Percentiles rank a stretch among this genome's conserved stretches.
phyloP scores from a whole-genome alignment of 1,140 invertebrate species.

The Plectus sambesii region DNA sequence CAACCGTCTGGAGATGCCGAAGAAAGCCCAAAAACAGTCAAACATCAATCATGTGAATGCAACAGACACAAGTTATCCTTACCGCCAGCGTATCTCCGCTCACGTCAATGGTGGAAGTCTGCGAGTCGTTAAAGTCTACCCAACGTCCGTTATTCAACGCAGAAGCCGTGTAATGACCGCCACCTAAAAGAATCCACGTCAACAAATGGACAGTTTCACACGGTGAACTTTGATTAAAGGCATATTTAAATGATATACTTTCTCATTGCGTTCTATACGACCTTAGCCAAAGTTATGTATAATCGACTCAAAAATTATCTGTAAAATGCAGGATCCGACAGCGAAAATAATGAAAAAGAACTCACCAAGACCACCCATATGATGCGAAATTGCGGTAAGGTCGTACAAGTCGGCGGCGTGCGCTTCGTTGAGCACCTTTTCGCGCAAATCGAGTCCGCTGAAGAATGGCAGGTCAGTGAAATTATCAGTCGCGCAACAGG shows the following conservation, averaged over 20 bases:
- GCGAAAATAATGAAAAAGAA: too few relatives aligned
- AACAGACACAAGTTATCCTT: neutral
- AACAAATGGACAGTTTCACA: neutral
- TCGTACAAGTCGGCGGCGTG: conserved; percentile 50
- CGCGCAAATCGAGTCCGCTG: conserved; percentile 49
- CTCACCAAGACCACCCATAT: conserved; percentile 55
- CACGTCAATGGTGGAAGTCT: conserved; percentile 42
- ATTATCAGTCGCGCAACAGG: conserved; percentile 1
- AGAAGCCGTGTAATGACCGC: conserved; percentile 41
- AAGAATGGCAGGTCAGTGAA: conserved; percentile 8
- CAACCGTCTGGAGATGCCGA: too few relatives aligned
- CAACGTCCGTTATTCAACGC: conserved; percentile 50
- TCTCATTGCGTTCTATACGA: too few relatives aligned
- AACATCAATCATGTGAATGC: too few relatives aligned
- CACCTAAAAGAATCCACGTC: too few relatives aligned
- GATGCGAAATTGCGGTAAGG: conserved; percentile 54
- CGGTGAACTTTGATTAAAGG: conserved; percentile 52
- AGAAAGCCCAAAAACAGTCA: too few relatives aligned
- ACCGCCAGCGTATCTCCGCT: conserved; percentile 20
- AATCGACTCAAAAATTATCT: too few relatives aligned
- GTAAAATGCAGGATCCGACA: too few relatives aligned
- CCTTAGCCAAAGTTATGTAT: too few relatives aligned
- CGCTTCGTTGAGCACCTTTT: conserved; percentile 49
- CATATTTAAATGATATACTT: too few relatives aligned
- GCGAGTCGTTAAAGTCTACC: conserved; percentile 56